Base-by-base conservation (phyloP, 1,140 invertebrate genomes). In the Parasteatoda tepidariorum region DNA sequence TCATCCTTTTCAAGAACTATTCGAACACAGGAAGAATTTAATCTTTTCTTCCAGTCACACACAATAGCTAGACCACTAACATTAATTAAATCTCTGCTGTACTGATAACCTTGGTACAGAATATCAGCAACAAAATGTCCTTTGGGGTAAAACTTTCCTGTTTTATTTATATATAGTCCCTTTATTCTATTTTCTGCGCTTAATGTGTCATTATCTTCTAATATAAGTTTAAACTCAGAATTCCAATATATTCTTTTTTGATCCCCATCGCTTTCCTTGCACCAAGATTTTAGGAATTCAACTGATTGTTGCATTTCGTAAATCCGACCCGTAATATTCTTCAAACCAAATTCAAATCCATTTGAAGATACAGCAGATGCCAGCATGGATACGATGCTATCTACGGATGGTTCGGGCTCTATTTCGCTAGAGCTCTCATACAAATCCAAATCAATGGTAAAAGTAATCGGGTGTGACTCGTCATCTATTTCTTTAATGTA, bases 71-170 rank as follows among this genome's bases (percentile, higher is more conserved):
- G 11, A 22, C 81, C 79, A 71, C 79, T 83, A 11, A 85, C 84
- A 41, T 85, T 85, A 9, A 85, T 66, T 7, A 74, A 55, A n/a
- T 85, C 48, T 28, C 38, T 24, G 31, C 61, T 71, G 15, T 54
- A 59, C 24, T 76, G 54, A n/a, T 55, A 61, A 0, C 79, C 84
- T 71, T 85, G 75, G 22, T 74, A 84, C 3, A 85, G 31, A 41
- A 85, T 85, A 76, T 85, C 71, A 2, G 71, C 85, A 0, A 85
- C 31, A 22, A 84, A 85, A 9, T 76, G 30, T 6, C 85, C 85
- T 68, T 74, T 79, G 1, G 33, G 26, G 24, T 85, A 85, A 61
- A 74, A 83, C 48, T 82, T 82, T 2, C 33, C 61, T 2, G 85
- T 85, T 61, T 71, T 81, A 59, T 85, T 85, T 13, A 85, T 64